phyloP scores from a whole-genome alignment of 2,888 invertebrate genomes.

The Caenorhabditis doughertyi region DNA sequence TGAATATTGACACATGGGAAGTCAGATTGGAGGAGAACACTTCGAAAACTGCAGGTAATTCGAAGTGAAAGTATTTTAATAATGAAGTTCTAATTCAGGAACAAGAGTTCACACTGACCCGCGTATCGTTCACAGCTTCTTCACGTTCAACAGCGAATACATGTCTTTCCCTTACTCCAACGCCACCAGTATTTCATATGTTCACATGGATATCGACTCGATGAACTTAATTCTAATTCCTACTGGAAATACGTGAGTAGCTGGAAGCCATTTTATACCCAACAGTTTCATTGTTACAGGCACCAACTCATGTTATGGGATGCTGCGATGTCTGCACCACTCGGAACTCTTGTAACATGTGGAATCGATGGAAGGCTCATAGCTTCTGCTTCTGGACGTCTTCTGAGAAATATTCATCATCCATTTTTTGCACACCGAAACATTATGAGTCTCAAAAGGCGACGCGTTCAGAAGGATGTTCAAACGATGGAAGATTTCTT shows the following conservation, averaged over 20 bases:
- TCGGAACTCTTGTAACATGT: slow-evolving; percentile 57
- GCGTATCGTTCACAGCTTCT: slow-evolving; percentile 54
- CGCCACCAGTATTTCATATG: slow-evolving; percentile 49
- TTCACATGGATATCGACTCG: slow-evolving; percentile 39
- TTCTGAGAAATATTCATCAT: slow-evolving; percentile 12
- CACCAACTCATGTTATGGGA: slow-evolving; percentile 66
- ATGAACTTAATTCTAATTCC: slow-evolving; percentile 56
- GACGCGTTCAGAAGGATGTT: slow-evolving; percentile 3
- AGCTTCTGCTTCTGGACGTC: slow-evolving; percentile 39
- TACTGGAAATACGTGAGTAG: slow-evolving; percentile 53
- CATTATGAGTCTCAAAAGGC: slow-evolving; percentile 30
- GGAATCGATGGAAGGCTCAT: slow-evolving; percentile 66
- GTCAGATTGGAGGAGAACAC: slow-evolving; percentile 59
- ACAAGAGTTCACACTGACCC: slow-evolving; percentile 49
- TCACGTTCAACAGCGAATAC: slow-evolving; percentile 66
- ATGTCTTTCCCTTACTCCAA: slow-evolving; percentile 17
- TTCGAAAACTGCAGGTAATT: slow-evolving; percentile 59
- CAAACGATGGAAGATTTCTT: slow-evolving; percentile 3
- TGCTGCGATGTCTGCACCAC: slow-evolving; percentile 47
- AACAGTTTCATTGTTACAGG: slow-evolving; percentile 33
- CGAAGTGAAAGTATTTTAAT: no score
- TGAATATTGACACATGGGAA: slow-evolving; percentile 53
- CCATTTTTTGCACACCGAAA: slow-evolving; percentile 37
- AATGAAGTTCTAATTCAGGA: slow-evolving; percentile 5
- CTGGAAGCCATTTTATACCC: neutral